These are phyloP conservation scores for Planiliza haematocheilus DNA, from an alignment of 2,113 vertebrate species.

Conservation along the genomic window DNA sequence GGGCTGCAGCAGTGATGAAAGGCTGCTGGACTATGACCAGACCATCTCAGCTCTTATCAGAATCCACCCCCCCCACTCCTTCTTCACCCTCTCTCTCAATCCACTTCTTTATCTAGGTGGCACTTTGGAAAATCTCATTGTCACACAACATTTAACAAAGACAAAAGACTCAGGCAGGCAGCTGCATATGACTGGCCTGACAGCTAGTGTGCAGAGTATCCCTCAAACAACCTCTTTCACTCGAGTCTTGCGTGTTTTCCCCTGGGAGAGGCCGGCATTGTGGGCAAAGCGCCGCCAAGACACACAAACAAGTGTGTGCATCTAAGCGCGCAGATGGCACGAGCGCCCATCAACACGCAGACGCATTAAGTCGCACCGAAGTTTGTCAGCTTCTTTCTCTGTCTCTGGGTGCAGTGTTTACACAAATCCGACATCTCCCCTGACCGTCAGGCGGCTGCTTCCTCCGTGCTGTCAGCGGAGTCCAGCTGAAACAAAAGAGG, in stretches of 20 bases:
- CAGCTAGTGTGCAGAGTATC: constrained; percentile 46
- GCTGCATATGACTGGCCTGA: constrained; percentile 66
- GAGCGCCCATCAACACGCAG: constrained; percentile 41
- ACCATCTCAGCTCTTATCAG: constrained; percentile 71
- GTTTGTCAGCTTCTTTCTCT: constrained; percentile 49
- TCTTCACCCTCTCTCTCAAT: constrained; percentile 33
- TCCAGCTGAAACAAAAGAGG: constrained; percentile 78
- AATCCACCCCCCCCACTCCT: constrained; percentile 3
- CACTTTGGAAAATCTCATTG: constrained; percentile 81
- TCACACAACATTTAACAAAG: constrained; percentile 84
- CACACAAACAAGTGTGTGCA: constrained; percentile 53
- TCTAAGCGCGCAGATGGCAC: constrained; percentile 55
- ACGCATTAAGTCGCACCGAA: constrained; percentile 39
- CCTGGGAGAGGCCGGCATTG: constrained; percentile 50
- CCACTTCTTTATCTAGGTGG: constrained; percentile 78
- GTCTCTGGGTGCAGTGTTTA: constrained; percentile 60
- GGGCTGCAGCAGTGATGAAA: constrained; percentile 70
- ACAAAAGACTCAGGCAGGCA: constrained; percentile 69
- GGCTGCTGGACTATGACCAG: constrained; percentile 80
- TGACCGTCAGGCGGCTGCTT: constrained; percentile 74
- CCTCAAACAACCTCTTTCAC: constrained; percentile 52
- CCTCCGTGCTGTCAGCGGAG: constrained; percentile 76
- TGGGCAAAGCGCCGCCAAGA: constrained; percentile 41
- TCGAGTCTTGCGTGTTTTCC: constrained; percentile 47
- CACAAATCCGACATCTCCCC: constrained; percentile 66